phyloP scores from a whole-genome alignment of 2,797 vertebrate species.

The Odontamblyopus rebecca region DNA sequence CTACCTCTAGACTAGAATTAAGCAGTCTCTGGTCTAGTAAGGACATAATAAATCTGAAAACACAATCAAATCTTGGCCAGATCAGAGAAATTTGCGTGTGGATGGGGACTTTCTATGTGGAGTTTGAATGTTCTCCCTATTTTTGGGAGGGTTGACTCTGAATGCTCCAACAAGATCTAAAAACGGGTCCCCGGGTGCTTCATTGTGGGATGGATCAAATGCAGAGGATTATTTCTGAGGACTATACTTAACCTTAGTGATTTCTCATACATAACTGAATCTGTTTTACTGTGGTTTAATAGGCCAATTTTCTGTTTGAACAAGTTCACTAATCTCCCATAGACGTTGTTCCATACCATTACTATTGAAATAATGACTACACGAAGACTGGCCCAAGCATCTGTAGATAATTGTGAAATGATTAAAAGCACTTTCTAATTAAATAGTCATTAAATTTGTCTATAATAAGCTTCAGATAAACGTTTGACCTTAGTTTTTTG shows the following conservation, averaged over 20 bases:
- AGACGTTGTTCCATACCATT: conserved; percentile 22
- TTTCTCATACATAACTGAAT: not conserved
- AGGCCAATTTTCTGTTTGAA: conserved; percentile 40
- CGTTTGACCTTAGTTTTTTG: conserved; percentile 23
- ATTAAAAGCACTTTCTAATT: conserved; percentile 31
- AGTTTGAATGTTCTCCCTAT: no score
- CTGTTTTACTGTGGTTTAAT: not conserved
- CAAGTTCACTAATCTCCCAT: conserved; percentile 25
- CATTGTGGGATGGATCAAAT: no score
- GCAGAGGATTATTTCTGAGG: no score
- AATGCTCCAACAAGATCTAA: no score
- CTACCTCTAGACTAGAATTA: no score
- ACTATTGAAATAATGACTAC: conserved; percentile 30
- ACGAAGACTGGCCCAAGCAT: conserved; percentile 8
- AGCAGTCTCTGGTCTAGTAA: no score
- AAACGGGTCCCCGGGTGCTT: no score
- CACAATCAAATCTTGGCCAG: no score
- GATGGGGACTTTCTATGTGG: no score
- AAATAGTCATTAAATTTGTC: conserved; percentile 19
- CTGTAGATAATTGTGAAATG: conserved; percentile 25
- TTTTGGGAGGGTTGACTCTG: no score
- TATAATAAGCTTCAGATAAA: conserved; percentile 4
- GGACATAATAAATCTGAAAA: no score
- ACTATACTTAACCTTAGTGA: not conserved
- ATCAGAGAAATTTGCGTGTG: no score